Percentiles rank a stretch among this genome's conserved stretches.
Evolutionary conservation across 2,797 vertebrate species (phyloP).

Genomic region (Fringilla coelebs): DNA sequence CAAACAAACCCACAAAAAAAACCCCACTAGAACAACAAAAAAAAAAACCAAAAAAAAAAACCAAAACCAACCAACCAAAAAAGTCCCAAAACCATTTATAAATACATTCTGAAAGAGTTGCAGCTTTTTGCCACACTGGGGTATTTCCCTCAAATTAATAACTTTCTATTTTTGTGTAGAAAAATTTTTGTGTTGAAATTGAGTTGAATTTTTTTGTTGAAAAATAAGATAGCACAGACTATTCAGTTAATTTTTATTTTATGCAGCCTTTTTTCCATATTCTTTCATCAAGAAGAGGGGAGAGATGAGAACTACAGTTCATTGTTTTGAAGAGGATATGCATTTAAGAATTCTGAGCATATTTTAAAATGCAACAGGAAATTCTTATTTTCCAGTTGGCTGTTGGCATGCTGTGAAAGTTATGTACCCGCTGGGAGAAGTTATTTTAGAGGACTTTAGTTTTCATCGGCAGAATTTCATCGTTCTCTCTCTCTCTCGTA

Average conservation of each 20-base stretch:
- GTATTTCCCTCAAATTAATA: background rate
- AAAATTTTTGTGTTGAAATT: too few species aligned
- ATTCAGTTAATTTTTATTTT: background rate
- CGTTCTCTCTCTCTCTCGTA: background rate
- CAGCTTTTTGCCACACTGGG: background rate
- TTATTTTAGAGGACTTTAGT: background rate
- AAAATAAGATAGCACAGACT: background rate
- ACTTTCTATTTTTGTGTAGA: background rate
- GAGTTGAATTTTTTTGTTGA: background rate
- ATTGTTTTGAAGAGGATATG: background rate
- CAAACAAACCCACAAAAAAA: too few species aligned
- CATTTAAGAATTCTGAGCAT: background rate
- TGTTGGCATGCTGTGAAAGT: background rate
- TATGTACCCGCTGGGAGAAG: rapidly evolving
- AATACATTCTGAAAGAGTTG: background rate
- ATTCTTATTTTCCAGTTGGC: background rate
- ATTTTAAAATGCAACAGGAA: background rate
- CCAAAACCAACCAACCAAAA: background rate
- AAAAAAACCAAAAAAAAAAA: too few species aligned
- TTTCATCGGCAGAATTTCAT: background rate
- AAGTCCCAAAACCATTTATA: background rate
- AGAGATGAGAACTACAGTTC: background rate
- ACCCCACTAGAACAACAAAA: too few species aligned
- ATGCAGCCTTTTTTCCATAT: background rate
- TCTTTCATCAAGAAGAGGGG: background rate